Percentiles rank a stretch among this genome's conserved stretches.
Evolutionary conservation across 53 echinoderm and acorn worm species (phyloP).

Genomic region (Patiria pectinifera): DNA sequence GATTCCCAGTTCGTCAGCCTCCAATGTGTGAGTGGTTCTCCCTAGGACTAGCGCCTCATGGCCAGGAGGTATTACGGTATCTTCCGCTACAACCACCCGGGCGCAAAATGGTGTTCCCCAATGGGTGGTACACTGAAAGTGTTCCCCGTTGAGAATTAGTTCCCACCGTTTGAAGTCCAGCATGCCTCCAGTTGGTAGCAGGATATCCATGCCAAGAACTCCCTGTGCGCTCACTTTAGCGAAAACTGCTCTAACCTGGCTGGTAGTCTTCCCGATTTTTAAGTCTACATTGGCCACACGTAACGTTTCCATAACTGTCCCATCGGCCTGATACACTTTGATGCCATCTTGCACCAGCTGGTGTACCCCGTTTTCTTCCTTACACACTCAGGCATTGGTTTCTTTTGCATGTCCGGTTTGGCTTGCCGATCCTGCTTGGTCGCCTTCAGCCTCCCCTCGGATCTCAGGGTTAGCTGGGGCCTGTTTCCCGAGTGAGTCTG

Average conservation of each 20-base stretch:
- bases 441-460: not conserved
- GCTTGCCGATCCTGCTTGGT: not conserved
- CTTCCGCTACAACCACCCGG: not conserved
- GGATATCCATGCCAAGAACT: too few relatives aligned
- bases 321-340: conserved; percentile 42
- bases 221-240: too few relatives aligned
- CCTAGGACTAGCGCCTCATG: not conserved
- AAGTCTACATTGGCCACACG: too few relatives aligned
- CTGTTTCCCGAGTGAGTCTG: not conserved
- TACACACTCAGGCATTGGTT: not conserved
- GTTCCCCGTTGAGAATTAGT: not conserved
- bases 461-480: not conserved
- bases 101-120: not conserved
- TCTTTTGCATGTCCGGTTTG: not conserved
- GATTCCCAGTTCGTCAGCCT: not conserved
- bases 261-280: too few relatives aligned
- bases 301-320: not conserved
- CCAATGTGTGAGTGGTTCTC: not conserved
- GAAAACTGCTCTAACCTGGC: too few relatives aligned
- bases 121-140: not conserved
- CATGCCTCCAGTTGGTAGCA: too few relatives aligned
- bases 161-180: not conserved
- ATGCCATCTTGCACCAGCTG: not conserved
- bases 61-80: not conserved
- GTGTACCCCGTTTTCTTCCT: not conserved